phyloP scores from a whole-genome alignment of 1,140 invertebrate genomes.

The Andricus grossulariae region DNA sequence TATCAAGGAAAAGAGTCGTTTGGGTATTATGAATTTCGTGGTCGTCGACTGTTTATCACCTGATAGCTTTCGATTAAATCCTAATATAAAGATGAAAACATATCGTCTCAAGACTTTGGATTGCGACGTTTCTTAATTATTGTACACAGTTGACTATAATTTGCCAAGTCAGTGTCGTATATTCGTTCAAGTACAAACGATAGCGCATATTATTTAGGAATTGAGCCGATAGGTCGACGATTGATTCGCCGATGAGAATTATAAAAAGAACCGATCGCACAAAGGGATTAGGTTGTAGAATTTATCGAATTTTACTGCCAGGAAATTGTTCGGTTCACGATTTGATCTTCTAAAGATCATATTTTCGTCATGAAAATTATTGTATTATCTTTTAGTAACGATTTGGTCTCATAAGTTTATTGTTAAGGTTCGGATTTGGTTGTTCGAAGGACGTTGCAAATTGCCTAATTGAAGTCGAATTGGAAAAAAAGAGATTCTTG shows the following conservation, averaged over 20 bases:
- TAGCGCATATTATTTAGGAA: slow-evolving; percentile 47
- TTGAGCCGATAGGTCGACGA: slow-evolving; percentile 42
- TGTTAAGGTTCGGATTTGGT: not conserved
- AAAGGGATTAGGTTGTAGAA: slow-evolving; percentile 6
- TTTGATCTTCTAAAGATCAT: slow-evolving; percentile 6
- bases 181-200: slow-evolving; percentile 28
- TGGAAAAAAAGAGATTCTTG: slow-evolving; percentile 45
- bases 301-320: slow-evolving; percentile 27
- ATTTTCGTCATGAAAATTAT: not conserved
- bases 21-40: not conserved
- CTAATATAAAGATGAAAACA: slow-evolving; percentile 46
- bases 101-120: slow-evolving; percentile 55
- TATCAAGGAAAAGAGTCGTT: slow-evolving; percentile 26
- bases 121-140: slow-evolving; percentile 51
- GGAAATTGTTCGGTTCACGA: not conserved
- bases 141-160: not conserved
- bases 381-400: not conserved
- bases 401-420: not conserved
- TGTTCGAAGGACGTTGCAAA: slow-evolving; percentile 32
- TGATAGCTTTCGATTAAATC: slow-evolving; percentile 20
- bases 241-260: slow-evolving; percentile 33
- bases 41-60: slow-evolving; percentile 28
- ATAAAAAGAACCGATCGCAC: not conserved
- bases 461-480: slow-evolving; percentile 36
- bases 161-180: slow-evolving; percentile 4